Evolutionary conservation across 2,888 invertebrate species (phyloP).

Genomic region (Melanotus villosus): DNA sequence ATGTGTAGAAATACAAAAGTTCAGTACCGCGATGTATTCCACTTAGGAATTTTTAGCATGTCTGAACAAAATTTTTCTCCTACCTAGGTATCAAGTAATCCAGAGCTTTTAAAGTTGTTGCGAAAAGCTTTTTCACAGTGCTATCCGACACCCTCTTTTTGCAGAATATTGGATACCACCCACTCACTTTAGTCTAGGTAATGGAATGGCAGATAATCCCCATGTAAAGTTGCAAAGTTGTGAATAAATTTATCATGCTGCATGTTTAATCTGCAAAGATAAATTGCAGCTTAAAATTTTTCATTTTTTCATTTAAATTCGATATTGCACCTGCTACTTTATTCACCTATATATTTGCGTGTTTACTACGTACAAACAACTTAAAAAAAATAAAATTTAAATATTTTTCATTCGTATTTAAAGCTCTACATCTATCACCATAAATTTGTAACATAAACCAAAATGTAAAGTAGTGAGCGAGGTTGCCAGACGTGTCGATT

Average conservation of each 20-base stretch:
- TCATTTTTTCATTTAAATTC: slow-evolving; percentile 12
- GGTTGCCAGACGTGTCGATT: too few relatives aligned
- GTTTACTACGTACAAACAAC: too few relatives aligned
- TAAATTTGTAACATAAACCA: too few relatives aligned
- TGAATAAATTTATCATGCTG: slow-evolving; percentile 18
- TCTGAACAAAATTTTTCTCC: not conserved
- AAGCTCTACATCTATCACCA: too few relatives aligned
- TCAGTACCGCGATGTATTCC: slow-evolving; percentile 2
- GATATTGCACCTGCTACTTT: slow-evolving; percentile 4
- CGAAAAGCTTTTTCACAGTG: slow-evolving; percentile 28
- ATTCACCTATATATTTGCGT: too few relatives aligned
- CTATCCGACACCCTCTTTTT: slow-evolving; percentile 16
- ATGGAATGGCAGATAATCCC: slow-evolving; percentile 17
- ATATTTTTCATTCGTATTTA: too few relatives aligned
- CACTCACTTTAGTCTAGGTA: slow-evolving; percentile 18
- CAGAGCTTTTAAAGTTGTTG: slow-evolving; percentile 24
- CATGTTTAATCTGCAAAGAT: slow-evolving; percentile 4
- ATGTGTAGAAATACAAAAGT: not conserved
- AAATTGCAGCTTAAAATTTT: slow-evolving; percentile 11
- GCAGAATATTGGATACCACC: slow-evolving; percentile 15
- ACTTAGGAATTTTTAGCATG: not conserved
- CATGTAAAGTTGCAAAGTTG: slow-evolving; percentile 17
- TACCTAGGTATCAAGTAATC: slow-evolving; percentile 4
- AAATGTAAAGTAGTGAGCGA: too few relatives aligned
- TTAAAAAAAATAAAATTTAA: too few relatives aligned